phyloP scores from a whole-genome alignment of 23 tunicate genomes.

The Clavelina lepadiformis region DNA sequence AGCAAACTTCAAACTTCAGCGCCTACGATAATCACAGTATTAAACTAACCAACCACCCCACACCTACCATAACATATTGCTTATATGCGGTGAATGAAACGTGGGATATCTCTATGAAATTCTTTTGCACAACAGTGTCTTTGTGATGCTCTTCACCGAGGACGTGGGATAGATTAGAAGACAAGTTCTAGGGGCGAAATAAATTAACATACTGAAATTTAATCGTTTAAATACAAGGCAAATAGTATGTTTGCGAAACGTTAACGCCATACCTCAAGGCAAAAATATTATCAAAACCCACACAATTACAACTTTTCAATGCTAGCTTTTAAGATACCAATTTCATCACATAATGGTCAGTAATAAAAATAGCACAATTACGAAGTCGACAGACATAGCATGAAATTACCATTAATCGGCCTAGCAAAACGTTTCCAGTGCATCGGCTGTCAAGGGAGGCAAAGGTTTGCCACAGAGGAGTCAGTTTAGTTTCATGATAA shows the following conservation, averaged over 20 bases:
- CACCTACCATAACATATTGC: conserved; percentile 56
- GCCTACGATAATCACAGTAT: too few relatives aligned
- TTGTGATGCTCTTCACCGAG: conserved; percentile 56
- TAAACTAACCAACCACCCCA: too few relatives aligned
- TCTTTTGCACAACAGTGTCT: conserved; percentile 50
- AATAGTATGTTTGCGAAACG: too few relatives aligned
- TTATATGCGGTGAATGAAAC: conserved; percentile 60
- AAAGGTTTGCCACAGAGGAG: conserved; percentile 76
- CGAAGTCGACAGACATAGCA: not conserved
- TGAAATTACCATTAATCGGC: conserved; percentile 66
- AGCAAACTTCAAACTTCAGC: too few relatives aligned
- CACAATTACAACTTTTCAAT: too few relatives aligned
- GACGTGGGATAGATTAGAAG: conserved; percentile 25
- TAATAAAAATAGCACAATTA: not conserved
- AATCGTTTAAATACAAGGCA: not conserved
- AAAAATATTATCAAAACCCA: not conserved
- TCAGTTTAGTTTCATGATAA: conserved; percentile 42
- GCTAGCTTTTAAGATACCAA: too few relatives aligned
- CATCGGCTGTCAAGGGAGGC: conserved; percentile 27
- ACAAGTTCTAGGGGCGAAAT: conserved; percentile 19
- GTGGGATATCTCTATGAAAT: conserved; percentile 36
- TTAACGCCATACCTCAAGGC: not conserved
- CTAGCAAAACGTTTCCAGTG: conserved; percentile 49
- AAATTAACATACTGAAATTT: not conserved
- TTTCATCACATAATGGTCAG: too few relatives aligned